Conservation (phyloP, 2,888 invertebrate species). For the Lypha dubia region DNA sequence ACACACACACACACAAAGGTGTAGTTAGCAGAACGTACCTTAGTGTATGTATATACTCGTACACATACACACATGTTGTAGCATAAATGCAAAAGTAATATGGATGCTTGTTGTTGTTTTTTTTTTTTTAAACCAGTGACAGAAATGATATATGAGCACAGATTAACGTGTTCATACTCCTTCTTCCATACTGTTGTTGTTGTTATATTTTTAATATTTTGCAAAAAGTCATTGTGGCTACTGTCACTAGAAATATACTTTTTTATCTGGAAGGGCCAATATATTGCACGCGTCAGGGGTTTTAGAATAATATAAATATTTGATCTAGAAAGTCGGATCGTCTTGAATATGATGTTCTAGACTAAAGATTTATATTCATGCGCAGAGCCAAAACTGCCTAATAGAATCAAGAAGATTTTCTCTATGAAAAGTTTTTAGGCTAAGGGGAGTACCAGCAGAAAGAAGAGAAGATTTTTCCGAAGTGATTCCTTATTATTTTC, state of each 20-base stretch:
- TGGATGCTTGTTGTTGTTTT: slow-evolving; percentile 32
- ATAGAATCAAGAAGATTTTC: too few species aligned
- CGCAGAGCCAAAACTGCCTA: too few species aligned
- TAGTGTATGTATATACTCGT: neutral
- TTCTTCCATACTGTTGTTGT: slow-evolving; percentile 55
- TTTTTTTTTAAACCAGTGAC: slow-evolving; percentile 57
- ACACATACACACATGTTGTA: slow-evolving; percentile 19
- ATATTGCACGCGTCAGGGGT: slow-evolving; percentile 14
- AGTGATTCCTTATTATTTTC: too few species aligned
- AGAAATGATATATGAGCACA: slow-evolving; percentile 72
- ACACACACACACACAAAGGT: neutral
- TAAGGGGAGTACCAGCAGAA: too few species aligned
- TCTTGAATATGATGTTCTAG: too few species aligned
- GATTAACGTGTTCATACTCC: slow-evolving; percentile 71
- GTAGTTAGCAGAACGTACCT: neutral
- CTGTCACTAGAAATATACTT: slow-evolving; percentile 65
- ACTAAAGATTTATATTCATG: too few species aligned
- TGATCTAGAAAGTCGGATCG: too few species aligned
- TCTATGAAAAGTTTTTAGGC: too few species aligned
- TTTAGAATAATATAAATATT: too few species aligned
- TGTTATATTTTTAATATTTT: slow-evolving; percentile 43
- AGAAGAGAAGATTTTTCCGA: too few species aligned
- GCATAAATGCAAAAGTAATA: slow-evolving; percentile 51
- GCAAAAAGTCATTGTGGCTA: slow-evolving; percentile 62
- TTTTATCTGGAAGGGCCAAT: slow-evolving; percentile 23